Conservation (phyloP, 2,797 vertebrate species). For the Mionectes olivaceus region DNA sequence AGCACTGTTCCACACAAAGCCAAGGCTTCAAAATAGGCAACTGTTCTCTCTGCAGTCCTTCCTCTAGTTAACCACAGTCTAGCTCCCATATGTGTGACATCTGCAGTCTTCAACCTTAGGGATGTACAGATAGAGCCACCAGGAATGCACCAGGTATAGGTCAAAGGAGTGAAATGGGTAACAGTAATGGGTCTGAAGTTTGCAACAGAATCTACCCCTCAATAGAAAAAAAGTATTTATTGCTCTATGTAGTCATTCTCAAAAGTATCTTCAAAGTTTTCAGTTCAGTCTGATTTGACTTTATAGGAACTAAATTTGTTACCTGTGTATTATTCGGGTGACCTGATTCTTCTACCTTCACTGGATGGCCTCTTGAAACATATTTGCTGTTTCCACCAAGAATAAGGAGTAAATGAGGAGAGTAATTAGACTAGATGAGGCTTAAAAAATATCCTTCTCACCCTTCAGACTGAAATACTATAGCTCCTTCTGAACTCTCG, state of each 20-base stretch:
- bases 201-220: neutral
- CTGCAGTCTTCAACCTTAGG: neutral
- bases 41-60: neutral
- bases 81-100: rapidly evolving
- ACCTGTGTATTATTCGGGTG: neutral
- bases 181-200: neutral
- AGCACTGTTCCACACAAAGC: neutral
- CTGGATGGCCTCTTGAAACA: neutral
- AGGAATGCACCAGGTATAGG: neutral
- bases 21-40: neutral
- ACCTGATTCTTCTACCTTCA: neutral
- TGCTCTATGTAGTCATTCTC: neutral
- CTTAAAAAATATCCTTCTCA: neutral
- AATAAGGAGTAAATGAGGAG: neutral
- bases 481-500: neutral
- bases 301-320: neutral
- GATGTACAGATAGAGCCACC: neutral
- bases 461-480: neutral
- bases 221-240: neutral
- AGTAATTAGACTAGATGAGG: neutral
- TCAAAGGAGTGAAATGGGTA: neutral
- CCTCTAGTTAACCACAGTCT: neutral
- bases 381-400: neutral
- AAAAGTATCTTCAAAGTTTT: neutral
- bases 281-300: neutral